phyloP scores from a whole-genome alignment of 1,140 invertebrate genomes.

The Pissodes strobi region DNA sequence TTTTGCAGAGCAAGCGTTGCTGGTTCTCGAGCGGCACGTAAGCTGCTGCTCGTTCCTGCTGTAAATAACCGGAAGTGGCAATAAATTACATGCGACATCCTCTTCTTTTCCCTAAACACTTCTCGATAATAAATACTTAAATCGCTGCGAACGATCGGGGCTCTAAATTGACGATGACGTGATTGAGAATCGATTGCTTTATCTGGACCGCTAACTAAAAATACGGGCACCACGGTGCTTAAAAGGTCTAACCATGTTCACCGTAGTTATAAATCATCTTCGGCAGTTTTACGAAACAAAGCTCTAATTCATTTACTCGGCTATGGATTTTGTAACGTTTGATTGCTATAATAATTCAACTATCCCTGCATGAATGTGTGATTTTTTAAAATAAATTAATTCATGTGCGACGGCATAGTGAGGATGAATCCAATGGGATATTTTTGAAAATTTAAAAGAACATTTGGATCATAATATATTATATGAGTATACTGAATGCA shows the following conservation, averaged over 20 bases:
- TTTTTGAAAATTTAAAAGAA: no score
- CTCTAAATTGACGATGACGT: background rate
- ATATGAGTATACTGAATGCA: no score
- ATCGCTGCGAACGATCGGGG: constrained; percentile 6
- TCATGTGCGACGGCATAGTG: no score
- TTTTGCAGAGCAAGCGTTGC: constrained; percentile 9
- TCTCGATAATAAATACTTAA: constrained; percentile 28
- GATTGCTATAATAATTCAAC: no score
- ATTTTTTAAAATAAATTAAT: no score
- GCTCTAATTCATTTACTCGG: no score
- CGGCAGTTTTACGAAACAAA: no score
- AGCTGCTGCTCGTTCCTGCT: constrained; percentile 7
- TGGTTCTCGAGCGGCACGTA: background rate
- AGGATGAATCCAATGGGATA: no score
- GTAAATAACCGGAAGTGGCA: constrained; percentile 28
- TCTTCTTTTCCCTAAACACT: constrained; percentile 31
- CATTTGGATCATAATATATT: no score
- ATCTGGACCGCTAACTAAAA: background rate
- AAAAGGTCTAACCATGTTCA: background rate
- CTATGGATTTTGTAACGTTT: no score
- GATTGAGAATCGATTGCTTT: constrained; percentile 17
- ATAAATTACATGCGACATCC: constrained; percentile 27
- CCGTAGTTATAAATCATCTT: background rate
- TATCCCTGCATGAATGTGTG: no score
- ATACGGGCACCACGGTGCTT: background rate